Evolutionary conservation across 2,888 invertebrate species (phyloP).

Genomic region (Lasioglossum zephyrum): DNA sequence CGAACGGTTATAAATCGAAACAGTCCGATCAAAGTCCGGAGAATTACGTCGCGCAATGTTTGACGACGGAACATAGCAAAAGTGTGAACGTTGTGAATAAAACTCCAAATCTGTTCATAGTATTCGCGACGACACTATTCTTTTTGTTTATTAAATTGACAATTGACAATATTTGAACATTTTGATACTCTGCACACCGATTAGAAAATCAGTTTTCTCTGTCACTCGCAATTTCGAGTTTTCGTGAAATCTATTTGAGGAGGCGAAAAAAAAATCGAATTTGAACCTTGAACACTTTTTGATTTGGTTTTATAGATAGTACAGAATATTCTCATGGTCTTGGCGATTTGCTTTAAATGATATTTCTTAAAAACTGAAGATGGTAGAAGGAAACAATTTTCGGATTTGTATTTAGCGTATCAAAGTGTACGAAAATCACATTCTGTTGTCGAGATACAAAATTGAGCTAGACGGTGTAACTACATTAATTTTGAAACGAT

Average conservation of each 20-base stretch:
- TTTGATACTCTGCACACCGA: neutral
- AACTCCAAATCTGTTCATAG: slow-evolving; percentile 9
- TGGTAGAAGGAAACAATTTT: neutral
- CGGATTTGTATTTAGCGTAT: neutral
- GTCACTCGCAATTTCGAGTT: neutral
- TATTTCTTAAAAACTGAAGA: neutral
- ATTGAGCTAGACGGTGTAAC: neutral
- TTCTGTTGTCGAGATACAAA: neutral
- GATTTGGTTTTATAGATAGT: neutral
- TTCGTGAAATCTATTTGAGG: neutral
- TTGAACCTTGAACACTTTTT: neutral
- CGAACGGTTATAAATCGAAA: slow-evolving; percentile 1
- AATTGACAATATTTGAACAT: neutral
- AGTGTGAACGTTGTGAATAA: neutral
- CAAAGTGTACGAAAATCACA: no score
- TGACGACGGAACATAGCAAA: neutral
- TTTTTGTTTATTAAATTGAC: no score
- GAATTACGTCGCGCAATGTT: neutral
- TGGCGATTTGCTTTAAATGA: neutral
- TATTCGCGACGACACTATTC: slow-evolving; percentile 20
- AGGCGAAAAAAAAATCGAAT: neutral
- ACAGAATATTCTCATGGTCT: neutral
- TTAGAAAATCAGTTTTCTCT: neutral
- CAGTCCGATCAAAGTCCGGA: neutral
- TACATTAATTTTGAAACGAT: slow-evolving; percentile 5